Conservation (phyloP, 2,113 vertebrate genomes). For the Podarcis muralis region DNA sequence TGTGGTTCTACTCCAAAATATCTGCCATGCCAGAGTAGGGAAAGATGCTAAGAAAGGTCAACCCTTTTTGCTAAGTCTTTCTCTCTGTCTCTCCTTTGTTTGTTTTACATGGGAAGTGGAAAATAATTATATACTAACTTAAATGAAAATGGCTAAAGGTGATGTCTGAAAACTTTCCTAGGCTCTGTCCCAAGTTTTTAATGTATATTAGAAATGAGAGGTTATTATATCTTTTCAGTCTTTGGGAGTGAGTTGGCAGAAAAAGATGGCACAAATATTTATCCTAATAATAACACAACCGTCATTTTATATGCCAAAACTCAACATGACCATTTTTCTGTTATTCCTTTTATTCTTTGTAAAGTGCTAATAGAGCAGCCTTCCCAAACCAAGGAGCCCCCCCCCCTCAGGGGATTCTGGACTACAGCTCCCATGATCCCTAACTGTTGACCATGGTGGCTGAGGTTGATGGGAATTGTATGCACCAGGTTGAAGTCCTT, state of each 20-base stretch:
- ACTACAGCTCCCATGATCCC: too few relatives aligned
- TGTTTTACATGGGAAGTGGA: not conserved
- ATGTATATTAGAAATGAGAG: conserved; percentile 12
- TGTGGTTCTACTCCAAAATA: not conserved
- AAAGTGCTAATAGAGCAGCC: not conserved
- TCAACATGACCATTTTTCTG: not conserved
- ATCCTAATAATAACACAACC: not conserved
- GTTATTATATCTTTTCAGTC: not conserved
- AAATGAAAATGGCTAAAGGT: not conserved
- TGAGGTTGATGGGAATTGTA: too few relatives aligned
- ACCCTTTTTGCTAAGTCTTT: not conserved
- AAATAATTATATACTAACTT: conserved; percentile 12
- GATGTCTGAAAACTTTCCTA: not conserved
- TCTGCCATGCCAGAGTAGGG: not conserved
- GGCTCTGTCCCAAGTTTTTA: not conserved
- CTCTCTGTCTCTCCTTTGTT: not conserved
- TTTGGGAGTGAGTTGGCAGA: not conserved
- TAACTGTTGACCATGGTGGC: too few relatives aligned
- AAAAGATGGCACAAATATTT: not conserved
- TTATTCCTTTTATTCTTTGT: not conserved
- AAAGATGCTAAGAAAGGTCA: not conserved
- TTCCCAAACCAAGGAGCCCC: too few relatives aligned
- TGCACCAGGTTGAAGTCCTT: too few relatives aligned
- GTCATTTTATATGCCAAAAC: not conserved
- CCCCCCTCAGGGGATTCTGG: too few relatives aligned